Percentiles rank a stretch among this genome's conserved stretches.
These are phyloP conservation scores for Idaea aversata DNA, from an alignment of 2,888 invertebrate genomes.

Conservation along the genomic window DNA sequence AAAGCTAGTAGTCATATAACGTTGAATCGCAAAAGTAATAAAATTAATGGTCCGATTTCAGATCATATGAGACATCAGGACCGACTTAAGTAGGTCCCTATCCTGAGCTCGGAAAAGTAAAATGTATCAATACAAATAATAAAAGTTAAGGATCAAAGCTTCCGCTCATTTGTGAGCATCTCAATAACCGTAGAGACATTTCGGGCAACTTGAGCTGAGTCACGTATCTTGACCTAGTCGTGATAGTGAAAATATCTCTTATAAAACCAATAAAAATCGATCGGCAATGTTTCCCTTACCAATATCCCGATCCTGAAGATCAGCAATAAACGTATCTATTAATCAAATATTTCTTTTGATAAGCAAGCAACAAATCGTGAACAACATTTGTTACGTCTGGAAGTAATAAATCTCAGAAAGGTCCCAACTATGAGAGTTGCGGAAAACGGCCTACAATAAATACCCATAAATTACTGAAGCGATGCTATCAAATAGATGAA, in stretches of 20 bases:
- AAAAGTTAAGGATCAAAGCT: not conserved
- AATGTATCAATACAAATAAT: not conserved
- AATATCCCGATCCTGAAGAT: constrained; percentile 2
- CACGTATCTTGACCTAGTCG: not conserved
- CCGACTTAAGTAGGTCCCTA: not conserved
- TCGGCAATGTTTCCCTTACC: constrained; percentile 20
- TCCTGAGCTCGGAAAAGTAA: not conserved
- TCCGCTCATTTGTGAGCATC: too few relatives aligned
- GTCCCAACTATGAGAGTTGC: not conserved
- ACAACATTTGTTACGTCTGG: not conserved
- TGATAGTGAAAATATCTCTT: not conserved
- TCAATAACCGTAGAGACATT: too few relatives aligned
- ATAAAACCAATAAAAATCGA: not conserved
- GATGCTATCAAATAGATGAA: not conserved
- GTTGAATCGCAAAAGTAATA: constrained; percentile 32
- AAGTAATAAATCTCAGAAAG: not conserved
- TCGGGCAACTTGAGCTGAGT: too few relatives aligned
- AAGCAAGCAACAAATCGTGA: not conserved
- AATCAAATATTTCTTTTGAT: not conserved
- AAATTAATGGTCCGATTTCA: not conserved
- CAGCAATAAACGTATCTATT: not conserved
- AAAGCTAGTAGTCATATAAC: constrained; percentile 19
- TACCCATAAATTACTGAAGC: not conserved
- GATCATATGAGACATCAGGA: not conserved
- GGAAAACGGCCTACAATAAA: not conserved